Evolutionary conservation across 2,113 vertebrate genomes (phyloP), one percentile per base, ranked within the genome.

Genomic region (Megaleporinus macrocephalus): DNA sequence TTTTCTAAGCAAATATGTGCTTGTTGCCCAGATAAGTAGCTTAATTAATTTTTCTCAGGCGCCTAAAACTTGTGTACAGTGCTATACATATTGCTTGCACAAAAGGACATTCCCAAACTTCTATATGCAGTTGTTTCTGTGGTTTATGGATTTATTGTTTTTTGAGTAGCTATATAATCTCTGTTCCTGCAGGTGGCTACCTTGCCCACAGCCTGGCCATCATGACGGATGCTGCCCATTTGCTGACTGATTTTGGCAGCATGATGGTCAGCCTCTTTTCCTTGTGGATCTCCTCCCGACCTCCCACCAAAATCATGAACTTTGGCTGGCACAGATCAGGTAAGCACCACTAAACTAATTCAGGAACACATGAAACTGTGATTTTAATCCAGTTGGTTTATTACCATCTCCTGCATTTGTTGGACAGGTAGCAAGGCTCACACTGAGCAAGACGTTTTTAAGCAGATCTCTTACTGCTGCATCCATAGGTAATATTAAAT

Each of bases 201-300:
- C 88, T 99, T 87, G 97, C 98, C 0, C 97, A 97, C 92, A 99
- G 98, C 86, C 90, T 99, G 90, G 98, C 98, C 89, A 96, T 99
- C 87, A 99, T 99, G 98, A 99, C 97, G 0, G 98, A 99, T 0
- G 98, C 98, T 0, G 97, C 95, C 2, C 98, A 99, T 88, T 94
- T 99, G 29, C 95, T 99, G 86, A 96, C 97, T 0, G 98, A 99
- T 0, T 94, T 99, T 81, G 97, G 96, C 89, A 98, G 97, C 86
- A 99, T 99, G 97, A 91, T 96, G 16, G 96, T 96, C 89, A 98
- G 97, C 88, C 93, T 99, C 82, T 98, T 99, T 92, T 99, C 98
- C 57, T 93, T 99, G 57, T 98, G 97, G 97, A 94, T 99, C 84
- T 98, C 98, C 16, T 93, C 94, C 66, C 95, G 95, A 9, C 95